Conservation (phyloP, 2,888 invertebrate species). For the Schizotus pectinicornis region DNA sequence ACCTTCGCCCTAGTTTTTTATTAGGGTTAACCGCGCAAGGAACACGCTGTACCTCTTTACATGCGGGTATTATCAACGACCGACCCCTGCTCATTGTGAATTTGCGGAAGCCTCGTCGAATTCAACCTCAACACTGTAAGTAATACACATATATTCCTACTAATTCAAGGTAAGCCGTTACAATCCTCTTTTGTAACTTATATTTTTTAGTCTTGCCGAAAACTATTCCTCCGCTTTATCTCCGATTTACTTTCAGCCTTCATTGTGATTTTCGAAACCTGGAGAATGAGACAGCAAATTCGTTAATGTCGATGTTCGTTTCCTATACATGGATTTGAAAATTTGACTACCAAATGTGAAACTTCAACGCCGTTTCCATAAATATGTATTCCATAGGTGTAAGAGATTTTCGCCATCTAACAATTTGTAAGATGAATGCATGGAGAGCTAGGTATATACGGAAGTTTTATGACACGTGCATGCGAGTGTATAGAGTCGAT, state of each 20-base stretch:
- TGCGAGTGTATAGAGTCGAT: conserved; percentile 19
- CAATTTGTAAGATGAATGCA: conserved; percentile 27
- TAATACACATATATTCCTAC: conserved; percentile 6
- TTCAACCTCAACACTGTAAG: conserved; percentile 10
- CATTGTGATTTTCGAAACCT: too few relatives aligned
- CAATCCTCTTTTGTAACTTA: neutral
- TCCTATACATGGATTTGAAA: too few relatives aligned
- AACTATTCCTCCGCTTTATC: too few relatives aligned
- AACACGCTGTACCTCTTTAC: too few relatives aligned
- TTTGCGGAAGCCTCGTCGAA: conserved; percentile 9
- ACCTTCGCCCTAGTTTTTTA: neutral
- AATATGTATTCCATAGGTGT: conserved; percentile 17
- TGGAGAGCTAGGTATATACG: conserved; percentile 22
- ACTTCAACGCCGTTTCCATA: conserved; percentile 3
- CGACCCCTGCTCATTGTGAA: conserved; percentile 4
- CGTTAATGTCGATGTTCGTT: too few relatives aligned
- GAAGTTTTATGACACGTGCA: conserved; percentile 25
- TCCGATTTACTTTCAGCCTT: too few relatives aligned
- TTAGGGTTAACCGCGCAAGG: too few relatives aligned
- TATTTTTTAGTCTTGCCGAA: too few relatives aligned
- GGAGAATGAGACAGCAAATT: too few relatives aligned
- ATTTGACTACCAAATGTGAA: too few relatives aligned
- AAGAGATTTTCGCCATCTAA: conserved; percentile 23
- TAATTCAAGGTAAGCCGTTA: conserved; percentile 3
- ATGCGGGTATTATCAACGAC: too few relatives aligned